These are phyloP conservation scores for Rhinoderma darwinii DNA, from an alignment of 2,113 vertebrate species.

Conservation along the genomic window DNA sequence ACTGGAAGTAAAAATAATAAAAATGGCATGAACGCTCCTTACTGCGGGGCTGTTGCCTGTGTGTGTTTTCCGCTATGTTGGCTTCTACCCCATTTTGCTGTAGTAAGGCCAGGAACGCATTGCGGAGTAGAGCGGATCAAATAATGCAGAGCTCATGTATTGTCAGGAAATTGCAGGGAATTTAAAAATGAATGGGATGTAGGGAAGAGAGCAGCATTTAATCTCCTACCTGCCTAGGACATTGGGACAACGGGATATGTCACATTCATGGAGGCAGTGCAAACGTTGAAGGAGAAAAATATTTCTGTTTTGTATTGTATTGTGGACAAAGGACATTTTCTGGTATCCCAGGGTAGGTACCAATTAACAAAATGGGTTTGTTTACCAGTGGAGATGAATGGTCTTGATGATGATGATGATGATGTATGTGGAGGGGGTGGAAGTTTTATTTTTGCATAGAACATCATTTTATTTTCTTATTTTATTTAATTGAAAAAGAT, in stretches of 20 bases:
- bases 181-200: slow-evolving; percentile 13
- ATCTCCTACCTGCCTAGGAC: background rate
- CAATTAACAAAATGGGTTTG: background rate
- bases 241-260: background rate
- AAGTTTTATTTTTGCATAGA: background rate
- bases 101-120: slow-evolving; percentile 29
- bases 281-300: background rate
- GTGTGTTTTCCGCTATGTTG: slow-evolving; percentile 12
- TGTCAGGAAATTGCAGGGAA: background rate
- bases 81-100: slow-evolving; percentile 6
- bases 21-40: background rate
- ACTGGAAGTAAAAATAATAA: background rate
- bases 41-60: background rate
- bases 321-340: slow-evolving; percentile 11
- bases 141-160: slow-evolving; percentile 14
- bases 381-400: background rate
- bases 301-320: background rate
- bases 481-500: no score
- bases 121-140: slow-evolving; percentile 11
- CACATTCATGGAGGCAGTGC: background rate
- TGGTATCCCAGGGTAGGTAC: background rate
- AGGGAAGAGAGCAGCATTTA: background rate
- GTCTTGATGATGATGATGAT: background rate
- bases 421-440: background rate
- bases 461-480: background rate